These are phyloP conservation scores for Dendroctonus ponderosae DNA, from an alignment of 1,140 invertebrate genomes.

Conservation along the genomic window DNA sequence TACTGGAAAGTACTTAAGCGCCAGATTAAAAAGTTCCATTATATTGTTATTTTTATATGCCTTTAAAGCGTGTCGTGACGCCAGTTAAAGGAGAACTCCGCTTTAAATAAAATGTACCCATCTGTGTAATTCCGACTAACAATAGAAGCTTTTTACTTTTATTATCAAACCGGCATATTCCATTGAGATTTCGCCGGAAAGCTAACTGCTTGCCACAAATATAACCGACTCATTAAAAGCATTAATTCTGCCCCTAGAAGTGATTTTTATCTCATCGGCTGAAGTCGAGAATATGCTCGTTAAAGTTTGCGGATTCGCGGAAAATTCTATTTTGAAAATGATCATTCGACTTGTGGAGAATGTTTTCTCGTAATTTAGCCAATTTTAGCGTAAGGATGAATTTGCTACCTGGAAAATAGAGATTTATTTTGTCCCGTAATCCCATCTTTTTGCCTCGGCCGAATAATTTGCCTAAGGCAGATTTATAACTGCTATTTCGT, in stretches of 20 bases:
- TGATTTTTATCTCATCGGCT: background rate
- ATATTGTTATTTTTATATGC: too few species aligned
- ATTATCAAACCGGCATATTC: too few species aligned
- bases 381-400: constrained; percentile 3
- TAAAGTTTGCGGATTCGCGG: background rate
- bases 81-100: too few species aligned
- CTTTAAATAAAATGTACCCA: too few species aligned
- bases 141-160: too few species aligned
- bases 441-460: constrained; percentile 14
- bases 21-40: too few species aligned
- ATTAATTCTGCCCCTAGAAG: background rate
- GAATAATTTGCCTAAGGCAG: constrained; percentile 22
- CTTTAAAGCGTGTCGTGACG: too few species aligned
- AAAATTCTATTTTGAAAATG: constrained; percentile 1
- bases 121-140: too few species aligned
- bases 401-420: constrained; percentile 20
- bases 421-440: constrained; percentile 22
- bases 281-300: background rate
- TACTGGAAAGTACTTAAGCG: too few species aligned
- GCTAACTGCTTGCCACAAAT: background rate
- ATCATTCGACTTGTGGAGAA: constrained; percentile 7
- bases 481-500: constrained; percentile 8
- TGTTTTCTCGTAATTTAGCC: constrained; percentile 17
- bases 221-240: background rate
- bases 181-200: too few species aligned